A percentile compares a stretch with the other conserved stretches of the same genome.
phyloP scores from a whole-genome alignment of 2,113 vertebrate species.

The Eurystomus gularis region DNA sequence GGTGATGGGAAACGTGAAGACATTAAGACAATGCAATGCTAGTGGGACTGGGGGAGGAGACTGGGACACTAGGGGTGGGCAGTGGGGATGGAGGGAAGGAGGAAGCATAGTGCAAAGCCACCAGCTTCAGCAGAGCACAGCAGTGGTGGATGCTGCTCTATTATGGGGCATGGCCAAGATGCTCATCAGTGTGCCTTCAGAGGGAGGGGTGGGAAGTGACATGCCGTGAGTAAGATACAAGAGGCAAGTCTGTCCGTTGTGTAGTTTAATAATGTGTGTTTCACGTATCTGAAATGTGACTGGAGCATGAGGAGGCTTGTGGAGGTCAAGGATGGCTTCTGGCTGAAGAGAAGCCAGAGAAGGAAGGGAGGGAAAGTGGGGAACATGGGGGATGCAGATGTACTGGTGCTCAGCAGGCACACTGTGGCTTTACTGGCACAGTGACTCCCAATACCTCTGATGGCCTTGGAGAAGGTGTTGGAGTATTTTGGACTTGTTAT shows the following conservation, averaged over 20 bases:
- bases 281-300: neutral
- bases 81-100: neutral
- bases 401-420: neutral
- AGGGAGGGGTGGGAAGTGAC: neutral
- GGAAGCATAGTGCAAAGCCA: neutral
- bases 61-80: neutral
- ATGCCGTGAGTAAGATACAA: neutral
- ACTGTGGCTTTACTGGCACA: rapidly evolving
- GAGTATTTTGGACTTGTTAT: neutral
- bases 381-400: rapidly evolving
- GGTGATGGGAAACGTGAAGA: neutral
- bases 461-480: neutral
- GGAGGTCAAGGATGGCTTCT: neutral
- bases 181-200: neutral
- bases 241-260: rapidly evolving
- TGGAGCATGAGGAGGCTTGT: neutral
- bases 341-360: neutral
- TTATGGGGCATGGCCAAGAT: neutral
- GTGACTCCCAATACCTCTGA: neutral
- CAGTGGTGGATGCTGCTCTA: neutral
- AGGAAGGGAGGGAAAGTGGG: neutral
- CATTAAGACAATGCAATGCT: neutral
- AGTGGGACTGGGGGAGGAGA: neutral
- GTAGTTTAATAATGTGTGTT: neutral
- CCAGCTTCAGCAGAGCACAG: neutral